Percentiles rank a stretch among this genome's conserved stretches.
phyloP scores from a whole-genome alignment of 2,113 vertebrate genomes.

The Nothocercus nigrocapillus region DNA sequence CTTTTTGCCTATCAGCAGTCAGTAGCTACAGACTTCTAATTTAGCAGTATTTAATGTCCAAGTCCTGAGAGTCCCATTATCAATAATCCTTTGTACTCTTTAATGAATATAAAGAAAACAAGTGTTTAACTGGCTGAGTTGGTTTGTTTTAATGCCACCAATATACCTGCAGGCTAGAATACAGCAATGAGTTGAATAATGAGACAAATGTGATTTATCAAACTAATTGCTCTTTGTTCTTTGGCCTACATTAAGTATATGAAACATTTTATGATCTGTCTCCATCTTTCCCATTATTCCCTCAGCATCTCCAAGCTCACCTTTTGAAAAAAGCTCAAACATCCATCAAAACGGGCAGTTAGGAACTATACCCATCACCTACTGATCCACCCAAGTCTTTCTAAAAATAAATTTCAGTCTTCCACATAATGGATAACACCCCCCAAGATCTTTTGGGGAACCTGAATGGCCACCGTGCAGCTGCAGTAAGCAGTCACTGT shows the following conservation, averaged over 20 bases:
- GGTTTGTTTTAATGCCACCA: neutral
- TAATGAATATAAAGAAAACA: neutral
- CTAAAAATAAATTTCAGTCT: neutral
- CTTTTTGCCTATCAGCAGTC: neutral
- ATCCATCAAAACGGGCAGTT: accelerated
- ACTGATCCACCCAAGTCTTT: neutral
- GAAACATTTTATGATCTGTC: neutral
- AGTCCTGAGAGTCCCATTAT: neutral
- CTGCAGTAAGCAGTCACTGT: neutral
- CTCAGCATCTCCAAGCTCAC: neutral
- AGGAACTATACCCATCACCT: neutral
- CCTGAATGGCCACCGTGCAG: neutral
- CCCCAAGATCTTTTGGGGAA: neutral
- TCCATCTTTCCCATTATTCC: neutral
- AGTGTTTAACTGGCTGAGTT: neutral
- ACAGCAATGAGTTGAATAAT: neutral
- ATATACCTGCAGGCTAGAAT: neutral
- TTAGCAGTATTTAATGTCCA: neutral
- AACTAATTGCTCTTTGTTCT: neutral
- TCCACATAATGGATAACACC: neutral
- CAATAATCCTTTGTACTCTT: neutral
- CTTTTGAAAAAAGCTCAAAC: neutral
- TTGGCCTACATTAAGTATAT: neutral
- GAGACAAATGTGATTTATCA: neutral
- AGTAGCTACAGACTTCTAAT: neutral